Evolutionary conservation across 2,113 vertebrate genomes (phyloP), one percentile per base, ranked within the genome.

Genomic region (Tachuris rubrigastra): DNA sequence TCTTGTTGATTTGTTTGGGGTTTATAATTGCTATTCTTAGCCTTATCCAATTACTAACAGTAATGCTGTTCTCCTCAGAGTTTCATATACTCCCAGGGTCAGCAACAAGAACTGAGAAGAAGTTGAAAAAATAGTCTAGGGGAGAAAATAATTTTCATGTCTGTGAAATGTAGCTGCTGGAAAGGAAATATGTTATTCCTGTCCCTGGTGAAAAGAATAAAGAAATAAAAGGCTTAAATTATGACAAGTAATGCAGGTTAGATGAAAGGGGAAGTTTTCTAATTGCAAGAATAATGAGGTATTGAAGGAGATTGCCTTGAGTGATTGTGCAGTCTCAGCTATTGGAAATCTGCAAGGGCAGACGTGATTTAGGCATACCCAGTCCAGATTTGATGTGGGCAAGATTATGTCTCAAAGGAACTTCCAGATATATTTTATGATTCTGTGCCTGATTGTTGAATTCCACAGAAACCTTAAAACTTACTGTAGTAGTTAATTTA

Each of bases 181-280:
- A 81, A 80, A 80, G 55, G 52, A 95, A 90, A 39, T 85, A 77
- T 2, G 6, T 71, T 90, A 50, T 88, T 92, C 63, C 17, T 71
- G 42, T 90, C 90, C 83, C 72, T 80, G 56, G 83, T 95, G 88
- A 76, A 86, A 96, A 95, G 96, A 95, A 91, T 74, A 95, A 93
- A 93, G 88, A 93, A 95, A 86, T 58, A 84, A 88, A 90, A 88
- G 55, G 50, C 90, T 93, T 88, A 81, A 92, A 88, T 95, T 93
- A 77, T 1, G 10, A 59, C 46, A 77, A 88, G 37, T 86, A 90
- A 80, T 5, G 2, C 67, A 77, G 88, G 79, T 94, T 96, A 96
- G 92, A 88, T 90, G 90, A 96, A 94, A 92, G 72, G 67, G 75
- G 67, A 94, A 81, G 67, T 59, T 93, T 85, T 71, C 55, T 95